Base-by-base conservation (phyloP, 2,797 vertebrate species). In the Carapus acus region DNA sequence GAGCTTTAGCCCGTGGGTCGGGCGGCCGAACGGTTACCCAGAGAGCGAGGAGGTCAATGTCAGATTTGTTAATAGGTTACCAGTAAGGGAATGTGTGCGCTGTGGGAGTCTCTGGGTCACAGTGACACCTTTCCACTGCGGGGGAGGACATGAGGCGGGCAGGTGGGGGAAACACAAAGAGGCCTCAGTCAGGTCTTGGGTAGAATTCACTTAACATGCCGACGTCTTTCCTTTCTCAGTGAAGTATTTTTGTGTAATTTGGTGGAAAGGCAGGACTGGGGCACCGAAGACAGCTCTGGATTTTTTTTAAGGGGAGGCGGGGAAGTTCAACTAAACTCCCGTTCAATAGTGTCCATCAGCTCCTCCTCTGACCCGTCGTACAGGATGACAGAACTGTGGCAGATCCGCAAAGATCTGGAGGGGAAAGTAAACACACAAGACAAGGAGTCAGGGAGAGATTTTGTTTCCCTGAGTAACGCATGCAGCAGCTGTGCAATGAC, bases 271-370 rank as follows among this genome's bases (percentile, higher is more conserved):
- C 27, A 15, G 22, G 44, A 9, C 2, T n/a, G n/a, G n/a, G n/a
- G n/a, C n/a, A n/a, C n/a, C n/a, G n/a, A n/a, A n/a, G n/a, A n/a
- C n/a, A n/a, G n/a, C n/a, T n/a, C n/a, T n/a, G n/a, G n/a, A n/a
- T n/a, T n/a, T n/a, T n/a, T n/a, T n/a, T n/a, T n/a, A n/a, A n/a
- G n/a, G n/a, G n/a, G n/a, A n/a, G n/a, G n/a, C n/a, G n/a, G n/a
- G 54, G 39, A 50, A 29, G 63, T 74, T 86, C 82, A 89, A 41
- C 82, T 84, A 53, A 87, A 90, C 23, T 90, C 88, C 22, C 73
- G 79, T 66, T 88, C 89, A 56, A 89, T 89, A n/a, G 78, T 85
- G 62, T 88, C 84, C 87, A 89, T 90, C 65, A 90, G 79, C 67
- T 89, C 87, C 56, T 88, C 87, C 48, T 90, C 89, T n/a, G 85